Base-by-base conservation (phyloP, 2,797 vertebrate species). In the Sorex maritimensis region DNA sequence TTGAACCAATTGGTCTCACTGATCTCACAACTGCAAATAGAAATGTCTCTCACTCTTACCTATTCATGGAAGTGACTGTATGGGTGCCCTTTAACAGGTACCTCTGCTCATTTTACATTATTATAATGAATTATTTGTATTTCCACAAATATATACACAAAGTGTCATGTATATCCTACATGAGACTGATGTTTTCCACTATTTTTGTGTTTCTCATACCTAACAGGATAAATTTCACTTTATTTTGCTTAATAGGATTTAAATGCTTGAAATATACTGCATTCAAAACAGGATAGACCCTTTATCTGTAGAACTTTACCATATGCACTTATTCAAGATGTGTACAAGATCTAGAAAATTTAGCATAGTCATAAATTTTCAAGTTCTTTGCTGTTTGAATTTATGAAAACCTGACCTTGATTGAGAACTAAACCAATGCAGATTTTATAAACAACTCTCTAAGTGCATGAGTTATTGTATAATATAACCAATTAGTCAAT, bases 381-480 rank as follows among this genome's bases (percentile, higher is more conserved):
- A 97, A 97, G 97, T 96, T 97, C 97, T 95, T 80, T 97, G 88
- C 97, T 97, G 88, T 97, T 97, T 97, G 78, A 96, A 96, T 98
- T 97, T 97, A 92, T 98, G 38, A 98, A 96, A 96, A 98, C 81
- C 81, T 97, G 96, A 94, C 96, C 94, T 95, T 95, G 96, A 91
- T 94, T 93, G 93, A 96, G 95, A 94, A 84, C 95, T 79, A 91
- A 96, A 96, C 95, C 97, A 97, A 96, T 88, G 83, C 86, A 96
- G 95, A 91, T 97, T 96, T 98, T 96, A 94, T 97, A 97, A 98
- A 97, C 94, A 97, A 86, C 95, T 97, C 96, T 94, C 92, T 41
- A 95, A 98, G 97, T 98, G 91, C 96, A 91, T 97, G 98, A 98
- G 95, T 98, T 98, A 98, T 95, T 97, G 97, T 85, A 96, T 97